A percentile compares a stretch with the other conserved stretches of the same genome.
Conservation (phyloP, 2,888 invertebrate species). For the Dynastes tityus region DNA sequence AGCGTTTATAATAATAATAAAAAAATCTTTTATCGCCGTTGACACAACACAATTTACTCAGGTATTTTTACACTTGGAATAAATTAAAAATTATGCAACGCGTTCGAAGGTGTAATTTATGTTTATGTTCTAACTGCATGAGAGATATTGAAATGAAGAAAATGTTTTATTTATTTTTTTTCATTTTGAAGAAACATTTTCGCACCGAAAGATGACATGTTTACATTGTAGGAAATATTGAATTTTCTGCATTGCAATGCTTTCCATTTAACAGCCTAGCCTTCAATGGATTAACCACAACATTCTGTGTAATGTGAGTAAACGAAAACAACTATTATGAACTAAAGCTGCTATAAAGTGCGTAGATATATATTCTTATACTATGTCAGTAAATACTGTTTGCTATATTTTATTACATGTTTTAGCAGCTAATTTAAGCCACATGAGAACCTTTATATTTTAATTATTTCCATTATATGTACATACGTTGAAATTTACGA, state of each 20-base stretch:
- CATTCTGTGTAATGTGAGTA: not conserved
- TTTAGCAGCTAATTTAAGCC: constrained; percentile 12
- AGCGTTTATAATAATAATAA: not conserved
- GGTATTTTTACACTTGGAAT: constrained; percentile 1
- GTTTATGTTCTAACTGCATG: too few species aligned
- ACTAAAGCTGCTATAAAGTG: not conserved
- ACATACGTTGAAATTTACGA: too few species aligned
- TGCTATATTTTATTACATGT: not conserved
- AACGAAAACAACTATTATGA: not conserved
- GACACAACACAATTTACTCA: constrained; percentile 1
- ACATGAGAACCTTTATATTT: not conserved
- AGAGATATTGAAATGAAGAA: too few species aligned
- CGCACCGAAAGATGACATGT: too few species aligned
- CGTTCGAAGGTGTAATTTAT: not conserved
- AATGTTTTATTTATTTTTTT: too few species aligned
- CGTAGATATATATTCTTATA: not conserved
- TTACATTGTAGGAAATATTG: not conserved
- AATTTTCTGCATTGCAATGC: not conserved
- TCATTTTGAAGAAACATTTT: too few species aligned
- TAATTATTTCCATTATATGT: not conserved
- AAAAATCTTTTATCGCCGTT: not conserved
- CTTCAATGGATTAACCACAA: constrained; percentile 14
- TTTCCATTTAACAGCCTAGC: not conserved
- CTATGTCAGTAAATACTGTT: not conserved
- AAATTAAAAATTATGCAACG: constrained; percentile 14